Percentiles rank a stretch among this genome's conserved stretches.
Conservation (phyloP, 1,140 invertebrate species). For the Lethrus apterus region DNA sequence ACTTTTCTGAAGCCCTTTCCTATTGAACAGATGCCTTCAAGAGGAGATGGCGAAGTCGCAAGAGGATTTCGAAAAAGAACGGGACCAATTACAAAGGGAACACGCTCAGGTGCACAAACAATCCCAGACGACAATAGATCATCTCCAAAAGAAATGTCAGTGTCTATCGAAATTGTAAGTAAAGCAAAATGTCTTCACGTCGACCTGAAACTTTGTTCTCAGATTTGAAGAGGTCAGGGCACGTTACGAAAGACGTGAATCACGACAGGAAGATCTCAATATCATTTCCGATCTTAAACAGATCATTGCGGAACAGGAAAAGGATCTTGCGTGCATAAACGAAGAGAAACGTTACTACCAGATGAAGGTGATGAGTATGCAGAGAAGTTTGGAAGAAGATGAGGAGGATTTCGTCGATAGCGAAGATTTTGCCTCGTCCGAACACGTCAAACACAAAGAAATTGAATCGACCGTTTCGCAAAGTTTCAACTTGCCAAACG, state of each 20-base stretch:
- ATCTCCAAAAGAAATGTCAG: conserved; percentile 45
- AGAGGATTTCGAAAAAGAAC: conserved; percentile 32
- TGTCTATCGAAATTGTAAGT: conserved; percentile 50
- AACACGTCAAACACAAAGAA: conserved; percentile 4
- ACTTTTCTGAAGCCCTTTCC: conserved; percentile 18
- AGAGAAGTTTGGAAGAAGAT: conserved; percentile 27
- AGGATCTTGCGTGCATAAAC: conserved; percentile 47
- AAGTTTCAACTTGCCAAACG: too few species aligned
- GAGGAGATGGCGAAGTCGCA: conserved; percentile 33
- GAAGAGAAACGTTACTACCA: conserved; percentile 45
- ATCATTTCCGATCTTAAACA: conserved; percentile 46
- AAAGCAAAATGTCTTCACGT: background rate
- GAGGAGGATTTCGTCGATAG: conserved; percentile 34
- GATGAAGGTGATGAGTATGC: conserved; percentile 35
- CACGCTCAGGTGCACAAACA: conserved; percentile 32
- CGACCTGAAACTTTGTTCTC: conserved; percentile 12
- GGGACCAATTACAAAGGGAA: conserved; percentile 28
- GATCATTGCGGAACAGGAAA: conserved; percentile 49
- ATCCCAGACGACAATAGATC: conserved; percentile 44
- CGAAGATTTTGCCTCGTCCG: background rate
- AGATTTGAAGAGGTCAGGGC: conserved; percentile 50
- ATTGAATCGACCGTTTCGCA: background rate
- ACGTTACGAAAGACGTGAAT: conserved; percentile 47
- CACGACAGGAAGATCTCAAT: conserved; percentile 46
- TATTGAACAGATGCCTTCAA: conserved; percentile 32